These are phyloP conservation scores for Lophotis ruficrista DNA, from an alignment of 2,113 vertebrate genomes.

Conservation along the genomic window DNA sequence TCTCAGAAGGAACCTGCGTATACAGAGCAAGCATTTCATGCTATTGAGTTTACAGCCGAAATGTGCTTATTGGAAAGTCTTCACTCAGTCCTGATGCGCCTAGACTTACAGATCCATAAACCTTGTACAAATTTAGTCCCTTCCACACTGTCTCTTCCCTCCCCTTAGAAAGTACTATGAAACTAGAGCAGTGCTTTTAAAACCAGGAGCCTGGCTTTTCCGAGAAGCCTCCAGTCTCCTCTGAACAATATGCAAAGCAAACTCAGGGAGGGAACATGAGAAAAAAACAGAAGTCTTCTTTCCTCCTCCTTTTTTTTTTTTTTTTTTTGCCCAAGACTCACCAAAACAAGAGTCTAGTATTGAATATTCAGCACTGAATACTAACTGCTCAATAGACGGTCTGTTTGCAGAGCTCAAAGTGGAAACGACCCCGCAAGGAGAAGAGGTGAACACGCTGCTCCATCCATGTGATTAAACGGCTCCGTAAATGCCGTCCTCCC, in stretches of 20 bases:
- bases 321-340: conserved; percentile 40
- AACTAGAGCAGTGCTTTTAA: conserved; percentile 28
- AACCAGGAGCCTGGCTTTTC: conserved; percentile 15
- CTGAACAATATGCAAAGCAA: conserved; percentile 55
- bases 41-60: neutral
- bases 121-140: neutral
- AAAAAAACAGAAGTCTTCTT: conserved; percentile 63
- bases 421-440: conserved; percentile 70
- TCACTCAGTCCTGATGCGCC: neutral
- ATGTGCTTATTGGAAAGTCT: neutral
- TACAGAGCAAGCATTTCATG: neutral
- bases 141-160: neutral
- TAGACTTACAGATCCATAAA: neutral
- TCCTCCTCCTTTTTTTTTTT: conserved; percentile 15
- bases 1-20: neutral
- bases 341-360: conserved; percentile 70
- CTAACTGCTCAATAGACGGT: conserved; percentile 64
- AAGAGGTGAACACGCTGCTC: conserved; percentile 62
- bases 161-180: neutral
- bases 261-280: conserved; percentile 56
- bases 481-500: conserved; percentile 21
- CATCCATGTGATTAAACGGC: conserved; percentile 63
- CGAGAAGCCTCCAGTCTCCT: conserved; percentile 37
- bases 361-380: conserved; percentile 69
- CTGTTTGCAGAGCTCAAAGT: conserved; percentile 67